Percentiles rank a stretch among this genome's conserved stretches.
Conservation (phyloP, 2,113 vertebrate genomes). For the Pungitius pungitius region DNA sequence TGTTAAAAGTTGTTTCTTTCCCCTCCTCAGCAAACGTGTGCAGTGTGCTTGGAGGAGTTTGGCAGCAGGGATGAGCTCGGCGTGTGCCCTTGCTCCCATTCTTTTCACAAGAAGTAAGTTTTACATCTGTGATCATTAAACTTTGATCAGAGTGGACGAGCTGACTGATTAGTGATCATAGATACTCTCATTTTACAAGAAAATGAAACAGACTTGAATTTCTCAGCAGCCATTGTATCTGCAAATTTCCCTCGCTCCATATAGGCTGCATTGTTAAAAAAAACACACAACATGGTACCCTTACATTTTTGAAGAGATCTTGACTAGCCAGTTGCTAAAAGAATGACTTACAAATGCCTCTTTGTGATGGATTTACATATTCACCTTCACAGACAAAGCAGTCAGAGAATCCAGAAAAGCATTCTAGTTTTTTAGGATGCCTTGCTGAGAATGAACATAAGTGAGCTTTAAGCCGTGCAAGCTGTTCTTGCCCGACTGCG, state of each 20-base stretch:
- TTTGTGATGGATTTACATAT: not conserved
- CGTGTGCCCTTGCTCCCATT: conserved; percentile 82
- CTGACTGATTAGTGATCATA: not conserved
- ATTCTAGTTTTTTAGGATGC: not conserved
- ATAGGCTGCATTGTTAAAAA: not conserved
- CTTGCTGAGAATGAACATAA: conserved; percentile 18
- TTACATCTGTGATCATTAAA: not conserved
- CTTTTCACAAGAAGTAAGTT: conserved; percentile 85
- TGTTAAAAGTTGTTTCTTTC: not conserved
- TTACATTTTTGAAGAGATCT: not conserved
- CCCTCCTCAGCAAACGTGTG: conserved; percentile 79
- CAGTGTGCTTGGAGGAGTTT: conserved; percentile 84
- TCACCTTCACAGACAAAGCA: not conserved
- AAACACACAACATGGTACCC: not conserved
- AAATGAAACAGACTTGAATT: not conserved
- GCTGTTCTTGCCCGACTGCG: conserved; percentile 25
- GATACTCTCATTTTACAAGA: not conserved
- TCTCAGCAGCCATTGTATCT: not conserved
- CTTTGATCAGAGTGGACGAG: not conserved
- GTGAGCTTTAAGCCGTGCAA: conserved; percentile 1
- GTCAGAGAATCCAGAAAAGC: not conserved
- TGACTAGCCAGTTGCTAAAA: not conserved
- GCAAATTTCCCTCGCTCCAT: not conserved
- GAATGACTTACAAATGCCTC: conserved; percentile 9
- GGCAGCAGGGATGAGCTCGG: conserved; percentile 81